Percentiles rank a stretch among this genome's conserved stretches.
These are phyloP conservation scores for Drosophila rhopaloa DNA, from an alignment of 1,140 invertebrate genomes.

Conservation along the genomic window DNA sequence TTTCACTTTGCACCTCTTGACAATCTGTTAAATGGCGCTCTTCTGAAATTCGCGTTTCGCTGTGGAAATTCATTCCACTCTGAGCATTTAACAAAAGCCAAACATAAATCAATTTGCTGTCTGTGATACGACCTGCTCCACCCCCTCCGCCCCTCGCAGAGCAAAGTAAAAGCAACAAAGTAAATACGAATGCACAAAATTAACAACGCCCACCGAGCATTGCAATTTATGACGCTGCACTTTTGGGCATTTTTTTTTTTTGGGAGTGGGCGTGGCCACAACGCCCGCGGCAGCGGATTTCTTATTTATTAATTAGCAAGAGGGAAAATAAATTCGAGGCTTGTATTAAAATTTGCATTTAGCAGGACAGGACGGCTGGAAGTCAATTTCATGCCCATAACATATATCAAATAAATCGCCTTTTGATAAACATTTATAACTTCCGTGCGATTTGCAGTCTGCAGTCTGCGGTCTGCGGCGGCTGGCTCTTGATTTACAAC, in stretches of 20 bases:
- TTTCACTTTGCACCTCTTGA: slow-evolving; percentile 44
- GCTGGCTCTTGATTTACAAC: slow-evolving; percentile 57
- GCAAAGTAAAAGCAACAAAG: slow-evolving; percentile 59
- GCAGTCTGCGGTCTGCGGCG: not conserved
- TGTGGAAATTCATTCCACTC: slow-evolving; percentile 63
- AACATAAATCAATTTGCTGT: slow-evolving; percentile 81
- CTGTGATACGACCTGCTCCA: slow-evolving; percentile 30
- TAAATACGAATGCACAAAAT: slow-evolving; percentile 79
- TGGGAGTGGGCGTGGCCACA: slow-evolving; percentile 53
- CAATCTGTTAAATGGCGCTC: slow-evolving; percentile 60
- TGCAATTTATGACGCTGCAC: slow-evolving; percentile 76
- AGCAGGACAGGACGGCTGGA: not conserved
- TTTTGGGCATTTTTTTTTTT: slow-evolving; percentile 29
- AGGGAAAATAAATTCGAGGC: slow-evolving; percentile 65
- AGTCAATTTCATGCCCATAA: slow-evolving; percentile 52
- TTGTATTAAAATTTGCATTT: slow-evolving; percentile 74
- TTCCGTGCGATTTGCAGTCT: slow-evolving; percentile 70
- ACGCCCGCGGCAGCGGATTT: slow-evolving; percentile 57
- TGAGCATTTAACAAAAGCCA: slow-evolving; percentile 75
- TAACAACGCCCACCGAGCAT: slow-evolving; percentile 74
- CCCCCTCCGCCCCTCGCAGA: slow-evolving; percentile 2
- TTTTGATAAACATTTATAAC: slow-evolving; percentile 76
- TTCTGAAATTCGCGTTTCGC: slow-evolving; percentile 48
- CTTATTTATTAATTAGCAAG: slow-evolving; percentile 78
- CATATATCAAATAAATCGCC: slow-evolving; percentile 71